Percentiles rank a stretch among this genome's conserved stretches.
Conservation (phyloP, 2,113 vertebrate species). For the Hippotragus niger region DNA sequence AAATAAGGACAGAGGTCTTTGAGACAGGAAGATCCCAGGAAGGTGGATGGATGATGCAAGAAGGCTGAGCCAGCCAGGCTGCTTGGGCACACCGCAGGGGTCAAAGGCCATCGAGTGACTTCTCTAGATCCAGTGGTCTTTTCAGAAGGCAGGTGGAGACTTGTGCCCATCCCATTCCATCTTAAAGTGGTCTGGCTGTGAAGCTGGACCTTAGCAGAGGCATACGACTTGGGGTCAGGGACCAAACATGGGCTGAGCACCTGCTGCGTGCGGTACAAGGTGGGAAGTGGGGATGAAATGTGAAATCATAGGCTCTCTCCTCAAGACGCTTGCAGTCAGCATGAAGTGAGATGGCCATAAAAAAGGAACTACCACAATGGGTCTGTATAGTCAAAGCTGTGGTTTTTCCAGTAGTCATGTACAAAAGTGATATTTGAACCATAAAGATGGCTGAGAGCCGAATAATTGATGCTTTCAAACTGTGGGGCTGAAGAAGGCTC, state of each 20-base stretch:
- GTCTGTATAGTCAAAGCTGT: not conserved
- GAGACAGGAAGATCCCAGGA: not conserved
- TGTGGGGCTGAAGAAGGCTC: not conserved
- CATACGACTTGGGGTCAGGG: not conserved
- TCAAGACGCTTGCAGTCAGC: not conserved
- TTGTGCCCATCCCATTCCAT: not conserved
- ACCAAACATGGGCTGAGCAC: not conserved
- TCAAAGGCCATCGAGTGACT: not conserved
- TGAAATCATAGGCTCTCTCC: not conserved
- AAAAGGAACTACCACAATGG: not conserved
- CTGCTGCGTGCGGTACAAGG: accelerated
- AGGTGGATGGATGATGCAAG: not conserved
- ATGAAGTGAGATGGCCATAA: not conserved
- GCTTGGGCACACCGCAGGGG: not conserved
- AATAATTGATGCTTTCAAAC: not conserved
- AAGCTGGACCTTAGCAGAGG: not conserved
- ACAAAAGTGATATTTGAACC: not conserved
- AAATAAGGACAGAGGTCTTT: not conserved
- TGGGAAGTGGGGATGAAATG: not conserved
- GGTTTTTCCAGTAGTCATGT: not conserved
- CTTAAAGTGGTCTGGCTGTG: not conserved
- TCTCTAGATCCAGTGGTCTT: not conserved
- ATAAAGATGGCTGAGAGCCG: not conserved
- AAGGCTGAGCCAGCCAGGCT: not conserved
- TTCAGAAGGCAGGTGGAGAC: not conserved